A percentile compares a stretch with the other conserved stretches of the same genome.
These are phyloP conservation scores for Cyprinodon brontotheroides DNA, from an alignment of 2,113 vertebrate genomes.

Conservation along the genomic window DNA sequence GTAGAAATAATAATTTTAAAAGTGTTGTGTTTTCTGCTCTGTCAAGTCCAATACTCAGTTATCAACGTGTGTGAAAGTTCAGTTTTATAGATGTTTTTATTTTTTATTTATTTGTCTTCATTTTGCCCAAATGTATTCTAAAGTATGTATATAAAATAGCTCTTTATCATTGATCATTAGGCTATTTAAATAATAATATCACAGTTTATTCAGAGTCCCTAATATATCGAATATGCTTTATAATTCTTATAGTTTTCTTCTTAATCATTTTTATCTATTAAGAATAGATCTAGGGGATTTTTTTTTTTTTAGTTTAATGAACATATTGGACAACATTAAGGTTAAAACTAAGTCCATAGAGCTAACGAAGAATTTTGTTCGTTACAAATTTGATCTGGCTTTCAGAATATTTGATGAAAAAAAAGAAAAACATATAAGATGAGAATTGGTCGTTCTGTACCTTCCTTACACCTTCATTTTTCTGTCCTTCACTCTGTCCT, in stretches of 20 bases:
- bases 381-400: constrained; percentile 28
- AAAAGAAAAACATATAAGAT: constrained; percentile 6
- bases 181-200: background rate
- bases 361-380: constrained; percentile 27
- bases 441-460: constrained; percentile 40
- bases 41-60: background rate
- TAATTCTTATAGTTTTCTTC: background rate
- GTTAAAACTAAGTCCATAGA: constrained; percentile 6
- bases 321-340: constrained; percentile 17
- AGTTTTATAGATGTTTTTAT: background rate
- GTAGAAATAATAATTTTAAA: no score
- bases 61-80: background rate
- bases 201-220: background rate
- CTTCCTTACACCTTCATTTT: constrained; percentile 37
- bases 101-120: background rate
- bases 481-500: constrained; percentile 54
- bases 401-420: constrained; percentile 18
- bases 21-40: no score
- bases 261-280: background rate
- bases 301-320: background rate
- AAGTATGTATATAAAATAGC: background rate
- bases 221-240: background rate
- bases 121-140: background rate
- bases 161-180: background rate
- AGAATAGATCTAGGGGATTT: background rate